A percentile compares a stretch with the other conserved stretches of the same genome.
These are phyloP conservation scores for Pitangus sulphuratus DNA, from an alignment of 2,797 vertebrate species.

Conservation along the genomic window DNA sequence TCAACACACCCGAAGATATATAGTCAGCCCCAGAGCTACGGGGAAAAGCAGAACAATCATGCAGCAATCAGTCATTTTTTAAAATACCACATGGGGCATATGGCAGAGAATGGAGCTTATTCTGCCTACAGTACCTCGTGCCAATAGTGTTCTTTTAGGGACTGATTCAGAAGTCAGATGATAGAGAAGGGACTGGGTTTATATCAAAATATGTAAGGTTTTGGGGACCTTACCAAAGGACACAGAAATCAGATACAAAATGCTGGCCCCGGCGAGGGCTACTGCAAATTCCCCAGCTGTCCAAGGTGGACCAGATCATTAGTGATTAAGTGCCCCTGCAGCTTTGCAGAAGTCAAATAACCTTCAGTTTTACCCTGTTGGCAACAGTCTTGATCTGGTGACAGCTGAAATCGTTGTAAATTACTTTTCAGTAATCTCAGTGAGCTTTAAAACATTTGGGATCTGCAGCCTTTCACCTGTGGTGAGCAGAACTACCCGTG, in stretches of 20 bases:
- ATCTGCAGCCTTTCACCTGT: not conserved
- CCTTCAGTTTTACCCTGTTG: not conserved
- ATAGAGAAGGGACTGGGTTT: not conserved
- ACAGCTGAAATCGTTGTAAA: not conserved
- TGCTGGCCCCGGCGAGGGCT: not conserved
- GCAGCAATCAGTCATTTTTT: constrained; percentile 22
- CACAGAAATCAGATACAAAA: not conserved
- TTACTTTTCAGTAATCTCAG: not conserved
- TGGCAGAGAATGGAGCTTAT: constrained; percentile 10
- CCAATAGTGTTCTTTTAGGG: not conserved
- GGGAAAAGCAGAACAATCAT: constrained; percentile 21
- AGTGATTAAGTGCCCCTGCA: not conserved
- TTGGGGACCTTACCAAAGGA: not conserved
- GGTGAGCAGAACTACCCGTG: not conserved
- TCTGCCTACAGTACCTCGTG: not conserved
- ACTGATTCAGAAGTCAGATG: not conserved
- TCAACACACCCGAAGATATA: constrained; percentile 27
- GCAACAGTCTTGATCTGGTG: not conserved
- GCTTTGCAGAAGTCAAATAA: not conserved
- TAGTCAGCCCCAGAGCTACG: constrained; percentile 32
- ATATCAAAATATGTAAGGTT: not conserved
- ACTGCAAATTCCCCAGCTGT: not conserved
- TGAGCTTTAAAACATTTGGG: not conserved
- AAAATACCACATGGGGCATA: not conserved
- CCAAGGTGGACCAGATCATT: not conserved